phyloP scores from a whole-genome alignment of 2,797 vertebrate genomes.

The Serranus cabrilla region DNA sequence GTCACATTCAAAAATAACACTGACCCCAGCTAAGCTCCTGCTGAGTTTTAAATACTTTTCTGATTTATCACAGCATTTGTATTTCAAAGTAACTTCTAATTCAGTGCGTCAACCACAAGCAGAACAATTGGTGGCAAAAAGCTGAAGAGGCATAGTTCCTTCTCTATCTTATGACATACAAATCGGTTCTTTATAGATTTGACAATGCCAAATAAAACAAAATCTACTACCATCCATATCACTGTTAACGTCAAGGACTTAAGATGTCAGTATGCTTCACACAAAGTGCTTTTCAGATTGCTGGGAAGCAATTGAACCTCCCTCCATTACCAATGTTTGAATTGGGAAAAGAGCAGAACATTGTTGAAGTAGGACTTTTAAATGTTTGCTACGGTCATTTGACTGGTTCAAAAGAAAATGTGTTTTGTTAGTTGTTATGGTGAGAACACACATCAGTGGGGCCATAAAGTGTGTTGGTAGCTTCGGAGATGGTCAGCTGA shows the following conservation, averaged over 20 bases:
- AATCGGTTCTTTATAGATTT: slow-evolving; percentile 60
- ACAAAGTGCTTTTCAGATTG: not conserved
- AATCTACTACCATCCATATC: not conserved
- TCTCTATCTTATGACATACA: slow-evolving; percentile 40
- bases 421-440: too few relatives aligned
- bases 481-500: too few relatives aligned
- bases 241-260: not conserved
- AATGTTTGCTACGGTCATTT: too few relatives aligned
- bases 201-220: slow-evolving; percentile 51
- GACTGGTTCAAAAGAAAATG: too few relatives aligned
- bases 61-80: slow-evolving; percentile 41
- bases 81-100: slow-evolving; percentile 24
- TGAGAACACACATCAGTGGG: too few relatives aligned
- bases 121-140: slow-evolving; percentile 34
- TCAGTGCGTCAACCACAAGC: slow-evolving; percentile 41
- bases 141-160: not conserved
- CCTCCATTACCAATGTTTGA: too few relatives aligned
- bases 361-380: too few relatives aligned
- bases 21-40: slow-evolving; percentile 17
- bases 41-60: slow-evolving; percentile 5
- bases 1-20: slow-evolving; percentile 57
- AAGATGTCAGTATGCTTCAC: slow-evolving; percentile 34
- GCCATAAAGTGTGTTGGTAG: too few relatives aligned
- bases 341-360: too few relatives aligned
- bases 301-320: not conserved